phyloP scores from a whole-genome alignment of 2,113 vertebrate genomes.

The Urocitellus parryii region DNA sequence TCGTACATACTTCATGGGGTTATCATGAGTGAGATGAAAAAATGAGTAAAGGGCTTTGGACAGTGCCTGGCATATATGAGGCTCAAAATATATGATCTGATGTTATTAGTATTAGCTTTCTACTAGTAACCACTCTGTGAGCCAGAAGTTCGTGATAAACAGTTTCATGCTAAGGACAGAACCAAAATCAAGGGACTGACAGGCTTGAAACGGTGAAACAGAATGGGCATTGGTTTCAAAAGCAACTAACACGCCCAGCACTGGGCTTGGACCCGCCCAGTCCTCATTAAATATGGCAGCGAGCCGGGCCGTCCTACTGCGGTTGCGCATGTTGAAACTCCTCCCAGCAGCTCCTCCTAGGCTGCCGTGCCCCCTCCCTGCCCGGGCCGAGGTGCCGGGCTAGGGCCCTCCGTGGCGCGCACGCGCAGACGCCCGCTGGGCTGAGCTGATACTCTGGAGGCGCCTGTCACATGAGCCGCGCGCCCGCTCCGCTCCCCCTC shows the following conservation, averaged over 20 bases:
- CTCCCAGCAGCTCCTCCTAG: conserved; percentile 76
- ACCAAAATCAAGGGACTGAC: neutral
- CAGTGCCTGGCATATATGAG: neutral
- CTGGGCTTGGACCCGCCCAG: conserved; percentile 37
- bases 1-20: neutral
- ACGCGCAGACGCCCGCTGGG: conserved; percentile 51
- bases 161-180: conserved; percentile 46
- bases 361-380: conserved; percentile 86
- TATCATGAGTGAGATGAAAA: conserved; percentile 7
- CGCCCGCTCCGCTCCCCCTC: conserved; percentile 67
- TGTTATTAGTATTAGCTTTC: conserved; percentile 16
- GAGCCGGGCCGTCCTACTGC: conserved; percentile 10
- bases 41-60: conserved; percentile 27
- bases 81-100: conserved; percentile 36
- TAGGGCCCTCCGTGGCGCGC: neutral
- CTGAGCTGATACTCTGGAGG: conserved; percentile 60
- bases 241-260: conserved; percentile 29
- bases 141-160: conserved; percentile 13
- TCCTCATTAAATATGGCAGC: conserved; percentile 78
- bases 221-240: conserved; percentile 8
- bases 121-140: neutral
- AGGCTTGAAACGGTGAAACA: conserved; percentile 10
- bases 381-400: conserved; percentile 87
- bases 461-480: conserved; percentile 78
- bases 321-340: conserved; percentile 72